Base-by-base conservation (phyloP, 2,113 vertebrate genomes). In the Collichthys lucidus region DNA sequence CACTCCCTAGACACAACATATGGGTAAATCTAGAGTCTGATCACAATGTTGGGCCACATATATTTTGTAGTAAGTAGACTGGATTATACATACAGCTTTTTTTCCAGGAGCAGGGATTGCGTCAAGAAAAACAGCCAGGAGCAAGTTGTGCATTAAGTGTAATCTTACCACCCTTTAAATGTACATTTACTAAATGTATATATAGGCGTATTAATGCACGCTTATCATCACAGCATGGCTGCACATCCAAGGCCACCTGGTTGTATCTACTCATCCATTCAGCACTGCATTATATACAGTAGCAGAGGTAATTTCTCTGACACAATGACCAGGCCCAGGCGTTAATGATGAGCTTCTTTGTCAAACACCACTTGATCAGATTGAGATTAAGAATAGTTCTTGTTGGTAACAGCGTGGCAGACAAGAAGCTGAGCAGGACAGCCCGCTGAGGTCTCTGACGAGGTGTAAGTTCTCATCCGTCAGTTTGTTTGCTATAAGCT, bases 311-410 rank as follows among this genome's bases (percentile, higher is more conserved):
- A 64, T 70, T 63, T 56, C 22, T 47, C 11, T 70, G 49, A 59
- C 44, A 26, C 29, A 24, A 0, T 40, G 46, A 61, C 46, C 59
- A 20, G 57, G 44, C 59, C 55, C 20, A 69, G 35, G n/a, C 40
- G 3, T 81, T 19, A 63, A 56, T 75, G n/a, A 31, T 31, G 60
- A 70, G 47, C 14, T 10, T 67, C 19, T 44, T 66, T 68, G 61
- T 72, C 47, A 68, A 81, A 81, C 47, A 44, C 19, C 12, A 56
- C 64, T 74, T 76, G 52, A 69, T 73, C 44, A 49, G 66, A 82
- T 65, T 42, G 44, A 46, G 11, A 70, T 65, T 42, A 50, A 46
- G 11, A 70, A 16, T 2, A 56, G 63, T 46, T 63, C 14, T 44
- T 59, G 44, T 64, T 55, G 24, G 49, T 65, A 85, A 74, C 68